Conservation (phyloP, 2,888 invertebrate species). For the Rapana venosa region DNA sequence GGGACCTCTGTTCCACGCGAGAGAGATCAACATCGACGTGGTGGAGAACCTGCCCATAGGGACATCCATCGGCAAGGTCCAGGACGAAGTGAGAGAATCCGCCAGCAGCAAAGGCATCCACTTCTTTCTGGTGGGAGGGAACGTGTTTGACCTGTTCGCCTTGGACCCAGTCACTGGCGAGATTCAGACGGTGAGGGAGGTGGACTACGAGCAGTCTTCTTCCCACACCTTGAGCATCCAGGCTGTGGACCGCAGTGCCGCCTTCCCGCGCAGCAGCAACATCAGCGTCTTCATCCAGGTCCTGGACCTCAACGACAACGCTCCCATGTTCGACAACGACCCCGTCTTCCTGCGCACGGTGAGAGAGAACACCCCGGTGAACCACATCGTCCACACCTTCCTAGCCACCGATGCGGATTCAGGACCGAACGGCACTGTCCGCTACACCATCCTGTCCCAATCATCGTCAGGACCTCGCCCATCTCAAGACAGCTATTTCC, state of each 20-base stretch:
- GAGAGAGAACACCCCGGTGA: conserved; percentile 67
- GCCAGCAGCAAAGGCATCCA: conserved; percentile 72
- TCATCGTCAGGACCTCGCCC: conserved; percentile 53
- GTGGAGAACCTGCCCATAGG: conserved; percentile 71
- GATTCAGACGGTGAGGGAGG: conserved; percentile 89
- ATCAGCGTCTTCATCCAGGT: conserved; percentile 90
- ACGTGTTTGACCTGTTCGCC: conserved; percentile 86
- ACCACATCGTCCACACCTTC: conserved; percentile 68
- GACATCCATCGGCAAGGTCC: conserved; percentile 78
- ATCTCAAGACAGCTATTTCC: conserved; percentile 53
- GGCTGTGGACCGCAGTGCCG: conserved; percentile 91
- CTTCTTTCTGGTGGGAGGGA: conserved; percentile 73
- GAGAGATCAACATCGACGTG: conserved; percentile 61
- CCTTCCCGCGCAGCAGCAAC: conserved; percentile 91
- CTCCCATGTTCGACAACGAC: conserved; percentile 91
- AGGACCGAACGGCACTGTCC: conserved; percentile 69
- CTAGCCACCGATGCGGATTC: conserved; percentile 87
- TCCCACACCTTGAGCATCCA: conserved; percentile 93
- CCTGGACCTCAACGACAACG: conserved; percentile 93
- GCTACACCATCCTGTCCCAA: conserved; percentile 64
- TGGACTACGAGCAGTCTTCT: conserved; percentile 92
- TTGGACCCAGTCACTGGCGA: conserved; percentile 92
- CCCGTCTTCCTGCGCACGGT: conserved; percentile 83
- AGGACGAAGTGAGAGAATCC: conserved; percentile 78
- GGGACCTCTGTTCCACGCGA: conserved; percentile 65